Base-by-base conservation (phyloP, 1,140 invertebrate species). In the Macrosteles quadrilineatus region DNA sequence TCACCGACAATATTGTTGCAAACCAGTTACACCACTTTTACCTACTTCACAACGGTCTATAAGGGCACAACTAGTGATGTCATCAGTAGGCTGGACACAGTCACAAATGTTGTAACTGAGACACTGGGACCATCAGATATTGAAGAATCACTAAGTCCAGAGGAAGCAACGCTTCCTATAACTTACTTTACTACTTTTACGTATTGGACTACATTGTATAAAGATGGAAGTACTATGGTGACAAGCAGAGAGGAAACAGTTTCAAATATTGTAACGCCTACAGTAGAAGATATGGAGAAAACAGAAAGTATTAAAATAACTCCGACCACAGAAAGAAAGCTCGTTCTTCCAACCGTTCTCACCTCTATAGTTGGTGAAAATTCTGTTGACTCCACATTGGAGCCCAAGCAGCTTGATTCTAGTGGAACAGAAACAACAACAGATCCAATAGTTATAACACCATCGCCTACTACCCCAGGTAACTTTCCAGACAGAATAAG, bases 101-200 rank as follows among this genome's bases (percentile, higher is more conserved):
- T 94, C 0, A 94, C 92, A 0, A 94, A 94, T 80, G 86, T 94
- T 4, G 90, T 91, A 0, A 93, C 91, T 0, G 91, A 93, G 82
- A 93, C 91, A 3, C 83, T 93, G 17, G 85, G 87, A 62, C 89
- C 90, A 19, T 88, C 91, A 17, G 81, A 80, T 25, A 80, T 80
- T 55, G 83, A 85, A 75, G 73, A 80, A 12, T 72, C 67, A 17
- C 67, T 75, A 6, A 74, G 73, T 32, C 69, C 62, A 36, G 87
- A 87, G 77, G 87, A 89, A 77, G 86, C 84, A 31, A 87, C 86
- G 59, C 78, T 90, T 14, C 92, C 92, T 1, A 88, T 95, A 0
- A 96, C 93, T 0, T 94, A 93, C 77, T 96, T 93, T 73, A 95
- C 93, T 0, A 96, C 93, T 0, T 94, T 91, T 76, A 96, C 93